Conservation (phyloP, 2,888 invertebrate species). For the Margaritifera margaritifera region DNA sequence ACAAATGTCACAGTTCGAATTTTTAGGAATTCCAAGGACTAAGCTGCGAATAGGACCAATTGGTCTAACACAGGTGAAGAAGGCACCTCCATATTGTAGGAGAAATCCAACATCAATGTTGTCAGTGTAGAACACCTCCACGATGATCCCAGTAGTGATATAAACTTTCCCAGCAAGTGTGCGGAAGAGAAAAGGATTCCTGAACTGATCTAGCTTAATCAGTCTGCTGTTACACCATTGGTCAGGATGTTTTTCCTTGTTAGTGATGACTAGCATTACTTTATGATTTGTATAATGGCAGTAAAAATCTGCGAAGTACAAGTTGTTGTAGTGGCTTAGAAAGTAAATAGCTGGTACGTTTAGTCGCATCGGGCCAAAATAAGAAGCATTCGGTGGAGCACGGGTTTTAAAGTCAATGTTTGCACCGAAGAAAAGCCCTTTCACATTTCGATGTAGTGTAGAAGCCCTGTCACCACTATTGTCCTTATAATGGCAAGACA, state of each 20-base stretch:
- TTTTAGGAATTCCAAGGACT: conserved; percentile 21
- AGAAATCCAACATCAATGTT: conserved; percentile 11
- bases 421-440: conserved; percentile 57
- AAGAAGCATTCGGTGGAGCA: conserved; percentile 43
- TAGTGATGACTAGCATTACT: conserved; percentile 61
- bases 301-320: conserved; percentile 71
- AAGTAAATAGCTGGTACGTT: conserved; percentile 20
- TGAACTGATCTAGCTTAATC: conserved; percentile 12
- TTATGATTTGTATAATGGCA: conserved; percentile 66
- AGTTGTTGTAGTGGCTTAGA: conserved; percentile 16
- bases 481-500: conserved; percentile 61
- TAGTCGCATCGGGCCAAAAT: conserved; percentile 27
- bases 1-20: conserved; percentile 21
- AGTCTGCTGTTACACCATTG: conserved; percentile 23
- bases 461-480: conserved; percentile 60
- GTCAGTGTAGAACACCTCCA: conserved; percentile 40
- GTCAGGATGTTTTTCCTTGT: conserved; percentile 8
- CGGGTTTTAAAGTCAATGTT: conserved; percentile 44
- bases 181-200: conserved; percentile 25
- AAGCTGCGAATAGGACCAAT: conserved; percentile 8
- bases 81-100: conserved; percentile 3
- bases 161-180: background rate
- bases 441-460: conserved; percentile 32
- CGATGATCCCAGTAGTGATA: conserved; percentile 19
- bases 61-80: conserved; percentile 5